phyloP scores from a whole-genome alignment of 2,888 invertebrate genomes.

The Achlya flavicornis region DNA sequence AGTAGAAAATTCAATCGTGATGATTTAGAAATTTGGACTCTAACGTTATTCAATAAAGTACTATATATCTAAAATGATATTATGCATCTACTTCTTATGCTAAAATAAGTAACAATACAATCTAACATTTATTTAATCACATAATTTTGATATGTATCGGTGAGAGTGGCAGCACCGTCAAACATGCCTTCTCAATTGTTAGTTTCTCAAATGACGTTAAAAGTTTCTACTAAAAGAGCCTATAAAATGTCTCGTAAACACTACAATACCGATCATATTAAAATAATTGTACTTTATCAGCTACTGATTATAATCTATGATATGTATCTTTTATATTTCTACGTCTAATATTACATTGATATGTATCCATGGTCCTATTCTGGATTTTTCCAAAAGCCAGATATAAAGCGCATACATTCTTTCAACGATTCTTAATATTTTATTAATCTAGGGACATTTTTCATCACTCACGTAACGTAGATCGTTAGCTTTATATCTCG shows the following conservation, averaged over 20 bases:
- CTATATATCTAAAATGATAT: constrained; percentile 31
- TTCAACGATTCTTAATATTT: constrained; percentile 69
- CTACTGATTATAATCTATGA: constrained; percentile 73
- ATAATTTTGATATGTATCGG: constrained; percentile 80
- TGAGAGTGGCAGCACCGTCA: constrained; percentile 71
- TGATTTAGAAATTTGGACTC: constrained; percentile 33
- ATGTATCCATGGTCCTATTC: constrained; percentile 80
- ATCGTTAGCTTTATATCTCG: constrained; percentile 79
- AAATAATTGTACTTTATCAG: constrained; percentile 78
- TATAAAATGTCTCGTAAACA: constrained; percentile 71
- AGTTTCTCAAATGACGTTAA: constrained; percentile 38
- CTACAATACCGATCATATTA: constrained; percentile 81
- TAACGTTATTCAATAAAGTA: constrained; percentile 37
- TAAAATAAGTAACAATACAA: constrained; percentile 59
- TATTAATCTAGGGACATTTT: constrained; percentile 62
- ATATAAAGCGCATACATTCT: constrained; percentile 83
- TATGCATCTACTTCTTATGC: constrained; percentile 56
- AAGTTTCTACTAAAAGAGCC: constrained; percentile 62
- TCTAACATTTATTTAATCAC: constrained; percentile 68
- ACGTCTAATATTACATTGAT: constrained; percentile 67
- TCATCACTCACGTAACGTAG: constrained; percentile 48
- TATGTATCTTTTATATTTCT: constrained; percentile 65
- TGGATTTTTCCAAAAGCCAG: constrained; percentile 80
- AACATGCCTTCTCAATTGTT: constrained; percentile 55
- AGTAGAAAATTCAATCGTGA: constrained; percentile 37